Evolutionary conservation across 2,797 vertebrate genomes (phyloP).

Genomic region (Squalus acanthias): DNA sequence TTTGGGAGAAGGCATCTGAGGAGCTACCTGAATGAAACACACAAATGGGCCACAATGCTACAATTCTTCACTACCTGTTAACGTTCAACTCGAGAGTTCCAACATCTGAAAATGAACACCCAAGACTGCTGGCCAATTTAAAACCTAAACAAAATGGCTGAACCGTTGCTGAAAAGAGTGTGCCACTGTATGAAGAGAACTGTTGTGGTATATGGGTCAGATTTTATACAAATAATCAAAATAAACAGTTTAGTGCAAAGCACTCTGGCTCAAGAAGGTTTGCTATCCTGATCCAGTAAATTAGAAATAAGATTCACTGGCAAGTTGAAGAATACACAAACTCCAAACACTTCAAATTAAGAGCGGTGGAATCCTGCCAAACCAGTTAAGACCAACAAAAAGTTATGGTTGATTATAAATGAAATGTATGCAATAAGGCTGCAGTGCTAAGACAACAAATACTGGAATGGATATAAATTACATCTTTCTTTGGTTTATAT

Average conservation of each 20-base stretch:
- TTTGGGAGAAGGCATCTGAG: background rate
- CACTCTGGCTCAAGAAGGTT: background rate
- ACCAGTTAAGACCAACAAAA: slow-evolving; percentile 1
- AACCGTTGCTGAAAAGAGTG: background rate
- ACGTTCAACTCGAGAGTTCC: background rate
- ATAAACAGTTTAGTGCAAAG: background rate
- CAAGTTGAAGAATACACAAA: background rate
- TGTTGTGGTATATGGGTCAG: background rate
- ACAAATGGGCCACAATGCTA: background rate
- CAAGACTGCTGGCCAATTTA: background rate
- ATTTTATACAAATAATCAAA: slow-evolving; percentile 34
- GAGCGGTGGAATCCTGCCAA: background rate
- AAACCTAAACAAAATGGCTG: slow-evolving; percentile 6
- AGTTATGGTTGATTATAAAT: background rate
- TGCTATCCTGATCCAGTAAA: background rate
- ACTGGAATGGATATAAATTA: background rate
- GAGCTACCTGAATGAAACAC: background rate
- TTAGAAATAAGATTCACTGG: background rate
- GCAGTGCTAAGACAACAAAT: background rate
- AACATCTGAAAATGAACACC: slow-evolving; percentile 12
- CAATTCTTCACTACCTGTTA: background rate
- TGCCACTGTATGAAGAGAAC: background rate
- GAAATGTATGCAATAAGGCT: background rate
- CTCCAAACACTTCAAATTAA: slow-evolving; percentile 26
- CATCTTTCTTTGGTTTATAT: background rate